A percentile compares a stretch with the other conserved stretches of the same genome.
Conservation (phyloP, 2,113 vertebrate genomes). For the Upupa epops region DNA sequence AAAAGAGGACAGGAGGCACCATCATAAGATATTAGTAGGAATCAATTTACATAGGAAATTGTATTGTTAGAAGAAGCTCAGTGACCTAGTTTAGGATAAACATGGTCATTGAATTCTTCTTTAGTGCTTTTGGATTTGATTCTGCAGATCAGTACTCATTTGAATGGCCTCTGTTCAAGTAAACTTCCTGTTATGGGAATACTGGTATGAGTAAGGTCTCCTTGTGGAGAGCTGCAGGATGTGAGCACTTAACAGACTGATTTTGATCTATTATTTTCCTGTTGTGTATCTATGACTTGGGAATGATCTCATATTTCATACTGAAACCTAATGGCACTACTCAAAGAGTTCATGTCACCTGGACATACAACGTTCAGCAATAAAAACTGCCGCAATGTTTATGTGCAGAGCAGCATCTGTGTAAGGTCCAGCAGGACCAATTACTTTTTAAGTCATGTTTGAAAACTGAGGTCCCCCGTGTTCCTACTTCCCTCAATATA, state of each 20-base stretch:
- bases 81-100: constrained; percentile 43
- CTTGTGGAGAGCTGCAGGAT: background rate
- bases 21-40: background rate
- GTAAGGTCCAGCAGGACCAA: background rate
- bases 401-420: background rate
- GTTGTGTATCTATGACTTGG: background rate
- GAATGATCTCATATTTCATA: background rate
- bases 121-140: constrained; percentile 1
- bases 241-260: constrained; percentile 3
- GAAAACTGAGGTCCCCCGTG: background rate
- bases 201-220: background rate
- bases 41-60: constrained; percentile 27
- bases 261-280: background rate
- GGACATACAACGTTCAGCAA: background rate
- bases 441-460: background rate
- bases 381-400: background rate
- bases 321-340: background rate
- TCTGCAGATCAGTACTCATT: background rate
- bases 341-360: constrained; percentile 1
- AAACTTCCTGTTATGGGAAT: constrained; percentile 9
- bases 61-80: background rate
- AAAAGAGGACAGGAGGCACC: background rate
- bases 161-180: background rate
- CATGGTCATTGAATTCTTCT: background rate
- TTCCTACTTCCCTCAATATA: background rate